These are phyloP conservation scores for Drosophila sordidula DNA, from an alignment of 2,888 invertebrate genomes.

Conservation along the genomic window DNA sequence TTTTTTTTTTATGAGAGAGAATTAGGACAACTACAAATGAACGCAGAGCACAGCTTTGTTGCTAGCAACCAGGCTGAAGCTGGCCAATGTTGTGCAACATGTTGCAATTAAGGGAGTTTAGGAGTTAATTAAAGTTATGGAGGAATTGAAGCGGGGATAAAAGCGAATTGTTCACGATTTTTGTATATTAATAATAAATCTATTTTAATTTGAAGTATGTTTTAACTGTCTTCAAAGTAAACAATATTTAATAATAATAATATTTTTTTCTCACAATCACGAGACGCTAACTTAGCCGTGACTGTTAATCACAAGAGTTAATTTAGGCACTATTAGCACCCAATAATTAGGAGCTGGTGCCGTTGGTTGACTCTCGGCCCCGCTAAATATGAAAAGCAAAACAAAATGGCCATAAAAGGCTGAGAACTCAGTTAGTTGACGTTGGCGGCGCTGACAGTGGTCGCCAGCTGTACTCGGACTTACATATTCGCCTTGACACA, in stretches of 20 bases:
- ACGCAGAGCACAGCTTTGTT: not conserved
- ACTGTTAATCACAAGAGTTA: constrained; percentile 48
- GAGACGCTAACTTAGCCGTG: constrained; percentile 19
- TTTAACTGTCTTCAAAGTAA: too few relatives aligned
- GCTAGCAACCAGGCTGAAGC: constrained; percentile 1
- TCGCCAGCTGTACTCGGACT: constrained; percentile 45
- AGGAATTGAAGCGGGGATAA: too few relatives aligned
- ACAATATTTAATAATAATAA: too few relatives aligned
- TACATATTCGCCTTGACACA: constrained; percentile 63
- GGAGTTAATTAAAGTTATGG: too few relatives aligned
- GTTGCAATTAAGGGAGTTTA: not conserved
- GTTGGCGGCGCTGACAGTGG: constrained; percentile 26
- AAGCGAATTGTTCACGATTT: too few relatives aligned
- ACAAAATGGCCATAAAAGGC: constrained; percentile 69
- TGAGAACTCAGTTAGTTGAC: constrained; percentile 27
- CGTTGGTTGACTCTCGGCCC: constrained; percentile 8
- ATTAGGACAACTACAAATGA: constrained; percentile 24
- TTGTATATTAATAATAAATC: too few relatives aligned
- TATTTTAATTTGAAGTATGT: too few relatives aligned
- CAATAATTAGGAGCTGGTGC: constrained; percentile 58
- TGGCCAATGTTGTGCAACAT: not conserved
- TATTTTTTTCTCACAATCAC: constrained; percentile 13
- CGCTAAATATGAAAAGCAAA: constrained; percentile 57
- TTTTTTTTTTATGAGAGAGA: not conserved
- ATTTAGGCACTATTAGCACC: constrained; percentile 64